Conservation (phyloP, 2,113 vertebrate species). For the Esox niger region DNA sequence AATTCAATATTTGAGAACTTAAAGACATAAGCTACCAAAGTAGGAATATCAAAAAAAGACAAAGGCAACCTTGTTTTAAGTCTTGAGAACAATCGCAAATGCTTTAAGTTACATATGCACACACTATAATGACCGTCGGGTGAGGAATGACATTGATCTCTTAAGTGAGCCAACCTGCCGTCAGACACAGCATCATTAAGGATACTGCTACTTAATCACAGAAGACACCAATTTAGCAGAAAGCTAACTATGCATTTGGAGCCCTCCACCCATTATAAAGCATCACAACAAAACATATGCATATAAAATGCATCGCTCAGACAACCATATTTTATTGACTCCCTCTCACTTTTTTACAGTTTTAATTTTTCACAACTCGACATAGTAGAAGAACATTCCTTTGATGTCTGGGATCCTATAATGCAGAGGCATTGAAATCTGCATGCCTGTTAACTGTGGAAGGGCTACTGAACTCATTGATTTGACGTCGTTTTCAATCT, state of each 20-base stretch:
- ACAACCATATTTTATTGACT: conserved; percentile 51
- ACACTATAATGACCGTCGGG: conserved; percentile 59
- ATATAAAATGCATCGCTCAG: conserved; percentile 13
- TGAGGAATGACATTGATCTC: conserved; percentile 77
- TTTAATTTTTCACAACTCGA: conserved; percentile 29
- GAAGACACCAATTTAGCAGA: conserved; percentile 54
- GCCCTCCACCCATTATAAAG: conserved; percentile 43
- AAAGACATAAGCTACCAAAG: background rate
- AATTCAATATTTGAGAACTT: no score
- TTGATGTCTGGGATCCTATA: conserved; percentile 71
- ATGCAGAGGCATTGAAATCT: conserved; percentile 71
- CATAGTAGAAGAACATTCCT: conserved; percentile 64
- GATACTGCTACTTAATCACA: conserved; percentile 67
- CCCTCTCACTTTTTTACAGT: conserved; percentile 28
- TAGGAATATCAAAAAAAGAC: background rate
- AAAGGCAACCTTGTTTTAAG: background rate
- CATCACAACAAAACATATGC: conserved; percentile 29
- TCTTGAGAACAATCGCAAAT: conserved; percentile 14
- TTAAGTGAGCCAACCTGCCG: conserved; percentile 60
- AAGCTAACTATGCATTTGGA: conserved; percentile 56
- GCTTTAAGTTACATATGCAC: conserved; percentile 55
- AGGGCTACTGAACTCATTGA: no score
- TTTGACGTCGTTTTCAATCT: no score
- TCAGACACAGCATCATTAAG: conserved; percentile 56
- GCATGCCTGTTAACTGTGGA: conserved; percentile 70